Percentiles rank a stretch among this genome's conserved stretches.
Evolutionary conservation across 2,888 invertebrate genomes (phyloP).

Genomic region (Callyntrura sp.): DNA sequence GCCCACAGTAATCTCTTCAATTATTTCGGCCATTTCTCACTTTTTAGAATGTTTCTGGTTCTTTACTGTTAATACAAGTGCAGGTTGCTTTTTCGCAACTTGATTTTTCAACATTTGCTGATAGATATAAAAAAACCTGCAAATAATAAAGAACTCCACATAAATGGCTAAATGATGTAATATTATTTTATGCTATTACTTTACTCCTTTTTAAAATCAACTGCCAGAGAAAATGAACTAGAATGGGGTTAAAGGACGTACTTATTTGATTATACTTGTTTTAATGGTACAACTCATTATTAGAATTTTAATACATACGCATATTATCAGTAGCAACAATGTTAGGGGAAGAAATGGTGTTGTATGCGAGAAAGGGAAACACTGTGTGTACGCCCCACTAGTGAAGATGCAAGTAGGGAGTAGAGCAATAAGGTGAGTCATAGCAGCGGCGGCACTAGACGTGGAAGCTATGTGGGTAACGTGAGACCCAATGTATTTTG

Average conservation of each 20-base stretch:
- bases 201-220: not conserved
- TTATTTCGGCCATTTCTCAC: not conserved
- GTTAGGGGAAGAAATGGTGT: not conserved
- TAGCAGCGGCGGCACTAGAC: not conserved
- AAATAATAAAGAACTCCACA: no score
- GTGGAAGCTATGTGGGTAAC: not conserved
- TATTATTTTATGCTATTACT: not conserved
- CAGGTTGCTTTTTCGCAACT: no score
- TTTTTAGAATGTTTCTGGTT: not conserved
- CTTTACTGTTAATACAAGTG: not conserved
- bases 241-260: no score
- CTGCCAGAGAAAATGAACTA: not conserved
- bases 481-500: slow-evolving; percentile 3
- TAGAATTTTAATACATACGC: not conserved
- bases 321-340: slow-evolving; percentile 10
- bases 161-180: no score
- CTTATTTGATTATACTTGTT: not conserved
- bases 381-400: not conserved
- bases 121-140: no score
- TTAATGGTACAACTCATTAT: slow-evolving; percentile 46
- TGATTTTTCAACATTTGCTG: no score
- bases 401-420: not conserved
- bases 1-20: no score
- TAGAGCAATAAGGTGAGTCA: not conserved
- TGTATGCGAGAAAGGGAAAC: not conserved